Base-by-base conservation (phyloP, 2,888 invertebrate species). In the Dexiosoma caninum region DNA sequence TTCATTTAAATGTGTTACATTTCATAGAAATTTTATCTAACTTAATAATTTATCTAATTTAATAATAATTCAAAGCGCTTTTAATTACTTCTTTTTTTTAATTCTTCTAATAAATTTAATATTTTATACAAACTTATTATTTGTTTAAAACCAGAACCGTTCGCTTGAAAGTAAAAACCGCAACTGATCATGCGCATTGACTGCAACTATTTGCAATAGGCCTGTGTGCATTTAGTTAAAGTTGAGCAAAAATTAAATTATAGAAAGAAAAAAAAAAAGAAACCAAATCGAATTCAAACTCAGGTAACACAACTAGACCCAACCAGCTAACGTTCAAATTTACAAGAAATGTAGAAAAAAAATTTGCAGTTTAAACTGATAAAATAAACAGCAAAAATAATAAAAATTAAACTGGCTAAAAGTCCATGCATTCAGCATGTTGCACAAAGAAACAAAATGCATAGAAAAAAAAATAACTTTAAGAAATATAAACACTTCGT, bases 151-250 rank as follows among this genome's bases (percentile, higher is more conserved):
- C 40, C 55, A 66, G 85, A 85, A 87, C 90, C 87, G 86, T 83
- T 85, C 86, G 86, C 86, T 89, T 89, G 89, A 88, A 90, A 89
- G 90, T 88, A 89, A 89, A 88, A 89, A 87, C 87, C 86, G 89
- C 89, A 87, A 89, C 90, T 89, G 89, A 89, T 87, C 89, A 87
- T 70, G 82, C 82, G 79, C 82, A 81, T 53, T 77, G 77, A 30
- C 69, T 77, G 21, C n/a, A 64, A 69, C 64, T 64, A 72, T 62
- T 49, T 67, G 69, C 72, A 72, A 64, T 81, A 81, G 81, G 77
- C 81, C 81, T 72, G 55, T 70, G 16, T 42, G 49, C 71, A 64
- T 71, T 66, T 51, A 57, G 64, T 21, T 57, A 42, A 78, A 71
- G 76, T 76, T 69, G 35, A 69, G 60, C 66, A 57, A 80, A 71